phyloP scores from a whole-genome alignment of 1,140 invertebrate genomes.

The Micrasema longulum region DNA sequence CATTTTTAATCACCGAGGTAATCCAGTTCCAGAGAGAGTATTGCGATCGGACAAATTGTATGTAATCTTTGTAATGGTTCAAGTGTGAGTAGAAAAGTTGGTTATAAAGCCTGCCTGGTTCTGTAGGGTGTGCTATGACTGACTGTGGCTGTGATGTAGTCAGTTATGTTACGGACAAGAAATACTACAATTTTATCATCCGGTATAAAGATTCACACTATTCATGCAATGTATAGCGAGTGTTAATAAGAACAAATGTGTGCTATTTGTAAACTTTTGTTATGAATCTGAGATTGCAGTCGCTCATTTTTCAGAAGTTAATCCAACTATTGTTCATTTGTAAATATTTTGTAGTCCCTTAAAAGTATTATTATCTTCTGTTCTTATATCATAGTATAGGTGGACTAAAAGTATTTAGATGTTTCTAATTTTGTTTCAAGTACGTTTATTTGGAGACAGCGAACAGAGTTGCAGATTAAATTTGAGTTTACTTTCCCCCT shows the following conservation, averaged over 20 bases:
- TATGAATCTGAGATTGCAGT: not conserved
- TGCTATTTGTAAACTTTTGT: slow-evolving; percentile 49
- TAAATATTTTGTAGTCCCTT: too few relatives aligned
- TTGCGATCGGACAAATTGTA: too few relatives aligned
- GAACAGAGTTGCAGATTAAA: too few relatives aligned
- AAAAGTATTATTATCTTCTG: not conserved
- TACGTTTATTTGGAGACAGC: too few relatives aligned
- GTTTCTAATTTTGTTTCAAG: too few relatives aligned
- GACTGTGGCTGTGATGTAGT: slow-evolving; percentile 54
- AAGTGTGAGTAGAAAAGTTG: slow-evolving; percentile 26
- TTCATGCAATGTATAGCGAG: slow-evolving; percentile 44
- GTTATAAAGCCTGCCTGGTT: slow-evolving; percentile 22
- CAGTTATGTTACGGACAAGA: slow-evolving; percentile 43
- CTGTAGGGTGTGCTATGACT: slow-evolving; percentile 44
- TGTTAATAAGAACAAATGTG: slow-evolving; percentile 47
- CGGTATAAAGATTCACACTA: slow-evolving; percentile 19
- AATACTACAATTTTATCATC: slow-evolving; percentile 3
- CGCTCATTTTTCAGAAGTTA: not conserved
- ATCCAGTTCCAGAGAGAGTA: too few relatives aligned
- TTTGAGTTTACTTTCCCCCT: too few relatives aligned
- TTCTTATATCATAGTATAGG: not conserved
- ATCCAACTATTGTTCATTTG: too few relatives aligned
- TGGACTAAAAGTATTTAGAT: not conserved
- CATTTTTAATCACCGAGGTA: too few relatives aligned
- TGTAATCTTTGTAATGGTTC: too few relatives aligned